Evolutionary conservation across 1,140 invertebrate genomes (phyloP), one percentile per base, ranked within the genome.

Genomic region (Latrodectus geometricus): DNA sequence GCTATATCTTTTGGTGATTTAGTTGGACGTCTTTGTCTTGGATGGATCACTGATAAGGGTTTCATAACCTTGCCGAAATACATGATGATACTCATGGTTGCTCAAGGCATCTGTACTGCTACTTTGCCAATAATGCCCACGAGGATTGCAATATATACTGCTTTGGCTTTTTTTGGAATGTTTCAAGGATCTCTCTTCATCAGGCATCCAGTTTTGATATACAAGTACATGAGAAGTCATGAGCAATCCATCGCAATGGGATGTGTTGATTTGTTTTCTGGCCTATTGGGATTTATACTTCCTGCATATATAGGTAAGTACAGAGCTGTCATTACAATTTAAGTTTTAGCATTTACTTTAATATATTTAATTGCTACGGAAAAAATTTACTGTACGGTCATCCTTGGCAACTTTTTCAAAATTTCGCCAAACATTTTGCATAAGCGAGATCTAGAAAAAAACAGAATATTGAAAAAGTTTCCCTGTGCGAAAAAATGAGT

Each of bases 221-320:
- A 61, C 14, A 80, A 49, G 8, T 80, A 70, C n/a, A 50, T 80
- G 78, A 9, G 23, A 50, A 68, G 35, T 9, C 14, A 80, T 20
- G 65, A 80, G 21, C 65, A 80, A n/a, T 70, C 78, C 12, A 69
- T 80, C 9, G 78, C 78, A 7, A 80, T 69, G 66, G 61, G 78
- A 17, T 80, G 78, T 50, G 20, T 80, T 11, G 69, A 80, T 35
- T 69, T 69, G 2, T 23, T 80, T 69, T 49, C 78, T 80, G 78
- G 78, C n/a, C 12, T 80, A n/a, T 9, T 80, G 0, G 78, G 78
- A 69, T 80, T 80, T 70, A 23, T 9, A 12, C 11, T 80, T 23
- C 78, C 78, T n/a, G 15, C 35, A 20, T 80, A 80, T 69, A 69
- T 80, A 20, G 77, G 77, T 80, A 80, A 80, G 77, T 61, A 65